Percentiles rank a stretch among this genome's conserved stretches.
Conservation (phyloP, 2,797 vertebrate species). For the Ctenochaetus hawaiiensis region DNA sequence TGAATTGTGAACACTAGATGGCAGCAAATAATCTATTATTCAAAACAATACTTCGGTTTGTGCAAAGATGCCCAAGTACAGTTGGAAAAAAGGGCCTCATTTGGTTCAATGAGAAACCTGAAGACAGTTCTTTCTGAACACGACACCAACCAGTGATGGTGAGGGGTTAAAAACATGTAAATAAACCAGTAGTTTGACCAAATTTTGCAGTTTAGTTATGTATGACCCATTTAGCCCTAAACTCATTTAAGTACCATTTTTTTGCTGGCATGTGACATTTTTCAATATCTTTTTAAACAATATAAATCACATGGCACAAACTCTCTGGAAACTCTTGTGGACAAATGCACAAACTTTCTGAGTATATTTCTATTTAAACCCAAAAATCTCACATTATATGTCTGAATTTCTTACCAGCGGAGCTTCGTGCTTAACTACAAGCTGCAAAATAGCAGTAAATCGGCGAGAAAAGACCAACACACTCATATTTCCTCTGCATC, state of each 20-base stretch:
- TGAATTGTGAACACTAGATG: conserved; percentile 76
- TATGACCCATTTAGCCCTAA: too few species aligned
- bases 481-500: neutral
- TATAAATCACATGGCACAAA: too few species aligned
- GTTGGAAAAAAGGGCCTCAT: neutral
- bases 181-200: too few species aligned
- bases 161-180: too few species aligned
- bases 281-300: too few species aligned
- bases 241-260: too few species aligned
- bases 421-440: neutral
- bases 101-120: neutral
- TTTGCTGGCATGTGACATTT: too few species aligned
- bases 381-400: neutral
- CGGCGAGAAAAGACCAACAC: too few species aligned
- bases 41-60: conserved; percentile 4
- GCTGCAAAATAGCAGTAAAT: neutral
- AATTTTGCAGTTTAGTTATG: too few species aligned
- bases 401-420: neutral
- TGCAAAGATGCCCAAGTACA: neutral
- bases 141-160: neutral
- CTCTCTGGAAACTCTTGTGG: too few species aligned
- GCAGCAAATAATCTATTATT: conserved; percentile 68
- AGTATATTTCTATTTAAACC: neutral
- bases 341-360: neutral
- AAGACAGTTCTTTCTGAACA: neutral